Base-by-base conservation (phyloP, 2,888 invertebrate species). In the Scaeva pyrastri region DNA sequence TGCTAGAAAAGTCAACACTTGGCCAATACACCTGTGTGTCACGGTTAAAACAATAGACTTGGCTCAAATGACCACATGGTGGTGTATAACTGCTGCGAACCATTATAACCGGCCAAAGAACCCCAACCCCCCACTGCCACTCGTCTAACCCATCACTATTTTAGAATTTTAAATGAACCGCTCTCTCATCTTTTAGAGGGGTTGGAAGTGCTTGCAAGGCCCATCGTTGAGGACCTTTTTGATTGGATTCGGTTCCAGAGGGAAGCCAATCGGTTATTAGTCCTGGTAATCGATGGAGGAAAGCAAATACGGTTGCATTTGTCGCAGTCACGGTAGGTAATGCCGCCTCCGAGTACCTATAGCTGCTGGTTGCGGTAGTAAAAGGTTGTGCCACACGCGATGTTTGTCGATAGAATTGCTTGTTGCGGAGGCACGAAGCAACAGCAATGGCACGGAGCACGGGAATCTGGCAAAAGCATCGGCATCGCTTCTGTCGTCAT, bases 311-410 rank as follows among this genome's bases (percentile, higher is more conserved):
- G 76, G 52, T 55, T 76, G 80, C 84, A 85, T 80, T 85, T 85
- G 85, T 76, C 85, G 85, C 85, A 85, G 85, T 85, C 85, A 76
- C 81, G 76, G 80, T 75, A 76, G 76, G 72, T 72, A 80, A 68
- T 68, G 68, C 19, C 26, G 64, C 52, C 5, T 31, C 8, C 8
- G 8, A 31, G 6, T 7, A 31, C n/a, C n/a, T 31, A 31, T 31
- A 31, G 31, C 31, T 31, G 31, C 8, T 66, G 66, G 16, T 31
- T 64, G 62, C 26, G 14, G 55, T 41, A 43, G 19, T 70, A 64
- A 2, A 58, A 26, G 68, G 50, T 31, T 60, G 60, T 70, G 73
- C 81, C 81, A 72, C 85, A 85, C 73, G 85, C 85, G 81, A 85
- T 85, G 81, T 85, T 81, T 85, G 19, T 45, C 36, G 12, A 81